Conservation (phyloP, 2,888 invertebrate genomes). For the Uropetala carovei region DNA sequence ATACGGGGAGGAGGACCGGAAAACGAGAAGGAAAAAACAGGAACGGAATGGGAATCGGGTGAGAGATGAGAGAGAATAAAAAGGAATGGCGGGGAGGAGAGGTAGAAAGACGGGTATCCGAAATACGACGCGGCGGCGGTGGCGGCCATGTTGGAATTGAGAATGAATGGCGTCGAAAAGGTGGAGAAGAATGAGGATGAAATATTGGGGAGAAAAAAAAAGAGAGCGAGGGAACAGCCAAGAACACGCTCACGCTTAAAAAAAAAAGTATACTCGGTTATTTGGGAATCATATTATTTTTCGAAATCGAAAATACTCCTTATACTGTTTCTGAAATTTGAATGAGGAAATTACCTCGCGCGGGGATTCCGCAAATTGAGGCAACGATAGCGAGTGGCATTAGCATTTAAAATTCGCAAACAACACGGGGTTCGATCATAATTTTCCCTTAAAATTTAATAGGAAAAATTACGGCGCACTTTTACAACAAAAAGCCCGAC, state of each 20-base stretch:
- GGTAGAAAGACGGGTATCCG: neutral
- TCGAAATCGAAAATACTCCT: neutral
- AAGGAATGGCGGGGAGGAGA: neutral
- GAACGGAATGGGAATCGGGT: neutral
- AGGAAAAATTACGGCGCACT: too few relatives aligned
- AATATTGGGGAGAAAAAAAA: slow-evolving; percentile 21
- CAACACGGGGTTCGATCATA: neutral
- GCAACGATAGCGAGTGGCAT: neutral
- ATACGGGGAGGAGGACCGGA: neutral
- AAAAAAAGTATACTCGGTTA: slow-evolving; percentile 5
- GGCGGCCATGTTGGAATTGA: slow-evolving; percentile 15
- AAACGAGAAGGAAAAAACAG: neutral
- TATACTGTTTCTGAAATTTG: slow-evolving; percentile 42
- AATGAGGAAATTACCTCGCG: slow-evolving; percentile 30
- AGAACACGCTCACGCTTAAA: neutral
- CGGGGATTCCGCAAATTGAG: neutral
- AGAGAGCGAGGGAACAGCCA: slow-evolving; percentile 39
- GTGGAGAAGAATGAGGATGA: neutral
- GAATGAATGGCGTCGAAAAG: slow-evolving; percentile 5
- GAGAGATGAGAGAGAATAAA: neutral
- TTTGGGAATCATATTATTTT: slow-evolving; percentile 37
- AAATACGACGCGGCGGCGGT: slow-evolving; percentile 43
- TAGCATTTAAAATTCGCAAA: slow-evolving; percentile 54
- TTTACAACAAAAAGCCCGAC: too few relatives aligned
- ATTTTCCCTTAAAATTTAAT: too few relatives aligned